Evolutionary conservation across 92 coral and sea anemone genomes (phyloP).

Genomic region (Phenganax subtilis): DNA sequence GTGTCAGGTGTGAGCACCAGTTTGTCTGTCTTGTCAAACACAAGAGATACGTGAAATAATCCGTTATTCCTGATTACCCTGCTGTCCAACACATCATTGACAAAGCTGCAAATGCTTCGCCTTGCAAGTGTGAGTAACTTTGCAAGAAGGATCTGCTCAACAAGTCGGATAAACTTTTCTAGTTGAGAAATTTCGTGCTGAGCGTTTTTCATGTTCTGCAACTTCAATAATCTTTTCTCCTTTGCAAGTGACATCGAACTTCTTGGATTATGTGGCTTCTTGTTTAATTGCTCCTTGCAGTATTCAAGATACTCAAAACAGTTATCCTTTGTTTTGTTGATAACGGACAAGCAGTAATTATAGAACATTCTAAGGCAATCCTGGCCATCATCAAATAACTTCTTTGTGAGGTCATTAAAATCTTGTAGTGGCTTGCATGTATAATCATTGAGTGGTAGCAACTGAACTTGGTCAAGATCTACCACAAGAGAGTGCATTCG

Average conservation of each 20-base stretch:
- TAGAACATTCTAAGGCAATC: constrained; percentile 75
- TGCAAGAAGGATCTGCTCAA: constrained; percentile 76
- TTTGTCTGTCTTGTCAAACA: constrained; percentile 60
- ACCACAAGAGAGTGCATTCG: constrained; percentile 72
- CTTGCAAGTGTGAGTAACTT: constrained; percentile 72
- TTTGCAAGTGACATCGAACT: constrained; percentile 81
- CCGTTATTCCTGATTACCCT: constrained; percentile 77
- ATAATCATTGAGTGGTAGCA: constrained; percentile 72
- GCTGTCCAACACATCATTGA: constrained; percentile 65
- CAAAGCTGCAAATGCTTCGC: constrained; percentile 70
- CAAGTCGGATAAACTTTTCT: constrained; percentile 68
- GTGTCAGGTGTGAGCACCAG: constrained; percentile 63
- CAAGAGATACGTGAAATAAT: constrained; percentile 56
- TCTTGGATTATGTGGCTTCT: constrained; percentile 67
- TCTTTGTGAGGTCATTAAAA: constrained; percentile 67
- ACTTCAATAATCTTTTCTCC: constrained; percentile 61
- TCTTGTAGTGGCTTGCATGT: constrained; percentile 68
- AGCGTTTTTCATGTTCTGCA: constrained; percentile 73
- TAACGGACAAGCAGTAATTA: constrained; percentile 75
- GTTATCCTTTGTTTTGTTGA: constrained; percentile 84
- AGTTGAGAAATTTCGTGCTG: constrained; percentile 68
- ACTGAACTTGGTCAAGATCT: constrained; percentile 78
- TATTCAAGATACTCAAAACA: constrained; percentile 91
- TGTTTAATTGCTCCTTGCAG: constrained; percentile 79
- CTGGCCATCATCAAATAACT: constrained; percentile 59